Conservation (phyloP, 2,888 invertebrate genomes). For the Unio pictorum region DNA sequence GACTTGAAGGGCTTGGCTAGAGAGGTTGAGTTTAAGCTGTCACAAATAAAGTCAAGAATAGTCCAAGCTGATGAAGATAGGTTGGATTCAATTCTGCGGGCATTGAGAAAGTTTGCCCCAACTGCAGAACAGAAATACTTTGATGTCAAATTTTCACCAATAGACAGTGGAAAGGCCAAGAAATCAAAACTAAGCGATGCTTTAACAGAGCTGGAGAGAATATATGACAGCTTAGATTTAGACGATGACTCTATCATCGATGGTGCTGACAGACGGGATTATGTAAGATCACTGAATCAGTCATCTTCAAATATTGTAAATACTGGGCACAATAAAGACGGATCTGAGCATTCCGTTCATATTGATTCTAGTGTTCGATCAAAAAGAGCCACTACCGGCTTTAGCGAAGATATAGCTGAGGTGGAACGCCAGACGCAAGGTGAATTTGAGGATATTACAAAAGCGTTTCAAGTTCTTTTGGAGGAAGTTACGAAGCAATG, state of each 20-base stretch:
- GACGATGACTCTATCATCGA: constrained; percentile 47
- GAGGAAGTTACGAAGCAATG: constrained; percentile 52
- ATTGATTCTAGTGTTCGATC: too few species aligned
- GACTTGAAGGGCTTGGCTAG: constrained; percentile 57
- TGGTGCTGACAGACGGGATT: constrained; percentile 33
- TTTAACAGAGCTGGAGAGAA: constrained; percentile 62
- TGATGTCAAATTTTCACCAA: constrained; percentile 37
- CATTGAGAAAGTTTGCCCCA: constrained; percentile 57
- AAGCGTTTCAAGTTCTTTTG: constrained; percentile 57
- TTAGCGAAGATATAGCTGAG: constrained; percentile 28
- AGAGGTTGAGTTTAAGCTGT: constrained; percentile 57
- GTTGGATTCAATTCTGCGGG: constrained; percentile 56
- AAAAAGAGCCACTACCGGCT: too few species aligned
- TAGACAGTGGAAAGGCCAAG: constrained; percentile 48
- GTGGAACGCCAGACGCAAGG: constrained; percentile 53
- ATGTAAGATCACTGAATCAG: constrained; percentile 4
- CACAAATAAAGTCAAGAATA: constrained; percentile 55
- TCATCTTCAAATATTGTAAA: neutral
- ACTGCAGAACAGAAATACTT: constrained; percentile 43
- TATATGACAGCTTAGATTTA: constrained; percentile 59
- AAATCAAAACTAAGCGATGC: constrained; percentile 62
- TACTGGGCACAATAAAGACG: too few species aligned
- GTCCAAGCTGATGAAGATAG: constrained; percentile 57
- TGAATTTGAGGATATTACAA: constrained; percentile 60
- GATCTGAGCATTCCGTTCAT: too few species aligned